Evolutionary conservation across 2,113 vertebrate genomes (phyloP).

Genomic region (Ursus arctos): DNA sequence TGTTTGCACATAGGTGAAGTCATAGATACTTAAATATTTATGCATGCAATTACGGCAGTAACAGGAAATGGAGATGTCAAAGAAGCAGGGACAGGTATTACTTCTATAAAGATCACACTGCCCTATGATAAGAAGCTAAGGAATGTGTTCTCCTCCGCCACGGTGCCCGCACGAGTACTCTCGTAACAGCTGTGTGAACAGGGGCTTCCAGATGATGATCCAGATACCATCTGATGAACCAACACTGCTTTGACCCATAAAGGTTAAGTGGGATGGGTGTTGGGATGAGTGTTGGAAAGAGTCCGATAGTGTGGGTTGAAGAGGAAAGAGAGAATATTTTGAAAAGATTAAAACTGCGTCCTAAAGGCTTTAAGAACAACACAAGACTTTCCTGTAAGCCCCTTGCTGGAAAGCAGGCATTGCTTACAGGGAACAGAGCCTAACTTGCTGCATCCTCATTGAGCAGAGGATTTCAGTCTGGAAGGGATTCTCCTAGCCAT

Average conservation of each 20-base stretch:
- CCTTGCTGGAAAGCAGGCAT: not conserved
- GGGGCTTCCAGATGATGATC: not conserved
- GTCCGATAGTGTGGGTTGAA: not conserved
- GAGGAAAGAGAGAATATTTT: not conserved
- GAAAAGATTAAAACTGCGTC: not conserved
- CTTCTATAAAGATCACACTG: not conserved
- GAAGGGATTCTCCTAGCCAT: not conserved
- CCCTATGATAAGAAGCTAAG: not conserved
- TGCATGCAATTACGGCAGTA: not conserved
- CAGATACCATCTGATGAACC: not conserved
- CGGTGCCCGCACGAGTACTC: not conserved
- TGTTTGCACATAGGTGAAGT: not conserved
- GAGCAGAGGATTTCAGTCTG: not conserved
- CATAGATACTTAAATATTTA: not conserved
- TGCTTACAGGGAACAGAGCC: not conserved
- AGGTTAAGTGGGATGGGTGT: not conserved
- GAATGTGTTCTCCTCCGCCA: not conserved
- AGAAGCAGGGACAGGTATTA: not conserved
- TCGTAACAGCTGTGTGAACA: not conserved
- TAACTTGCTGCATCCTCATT: rapidly evolving
- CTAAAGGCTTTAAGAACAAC: not conserved
- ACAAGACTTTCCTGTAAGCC: not conserved
- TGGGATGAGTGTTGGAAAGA: not conserved
- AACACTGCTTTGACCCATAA: not conserved
- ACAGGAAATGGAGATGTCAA: not conserved